Base-by-base conservation (phyloP, 1,140 invertebrate species). In the Rhyacophila brunnea region DNA sequence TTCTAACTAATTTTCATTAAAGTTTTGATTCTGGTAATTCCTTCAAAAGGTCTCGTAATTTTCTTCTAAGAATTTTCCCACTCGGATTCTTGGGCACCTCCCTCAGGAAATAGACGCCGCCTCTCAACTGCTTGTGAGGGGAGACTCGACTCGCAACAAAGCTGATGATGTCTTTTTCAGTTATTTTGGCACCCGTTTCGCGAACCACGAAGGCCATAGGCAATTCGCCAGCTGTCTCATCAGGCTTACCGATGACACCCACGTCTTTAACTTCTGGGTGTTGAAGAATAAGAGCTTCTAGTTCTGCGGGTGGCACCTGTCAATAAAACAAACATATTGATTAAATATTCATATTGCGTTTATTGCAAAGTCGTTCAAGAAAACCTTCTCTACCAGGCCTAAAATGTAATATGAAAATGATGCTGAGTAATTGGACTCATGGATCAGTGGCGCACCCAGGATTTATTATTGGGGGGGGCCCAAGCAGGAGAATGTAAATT, bases 131-230 rank as follows among this genome's bases (percentile, higher is more conserved):
- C 65, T 83, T 82, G 62, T 74, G 74, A 5, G 69, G 64, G 1
- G 72, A 70, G 2, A 75, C 71, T 67, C 71, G 71, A 2, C 54
- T 55, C 14, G 67, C 66, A 9, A 84, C 73, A 67, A 74, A 83
- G 48, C 78, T 66, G 2, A 72, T 58, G 46, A 85, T 66, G 45
- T 83, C 77, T 20, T 76, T 65, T 36, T 74, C 74, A 1, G 75
- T 81, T 18, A 83, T 64, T 35, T 71, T 61, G 17, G 64, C 60
- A 36, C 66, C 70, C 13, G 70, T 60, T 66, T 80, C 72, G 63
- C 74, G 81, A 1, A 90, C 87, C 36, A 91, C 72, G 68, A 87
- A 90, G 6, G 88, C 89, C 35, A 80, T 71, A 1, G 88, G 87
- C 9, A 87, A 70, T 74, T 93, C 90, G 7, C 88, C 89, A 42